These are phyloP conservation scores for Nasonovia ribisnigri DNA, from an alignment of 2,888 invertebrate species.

Conservation along the genomic window DNA sequence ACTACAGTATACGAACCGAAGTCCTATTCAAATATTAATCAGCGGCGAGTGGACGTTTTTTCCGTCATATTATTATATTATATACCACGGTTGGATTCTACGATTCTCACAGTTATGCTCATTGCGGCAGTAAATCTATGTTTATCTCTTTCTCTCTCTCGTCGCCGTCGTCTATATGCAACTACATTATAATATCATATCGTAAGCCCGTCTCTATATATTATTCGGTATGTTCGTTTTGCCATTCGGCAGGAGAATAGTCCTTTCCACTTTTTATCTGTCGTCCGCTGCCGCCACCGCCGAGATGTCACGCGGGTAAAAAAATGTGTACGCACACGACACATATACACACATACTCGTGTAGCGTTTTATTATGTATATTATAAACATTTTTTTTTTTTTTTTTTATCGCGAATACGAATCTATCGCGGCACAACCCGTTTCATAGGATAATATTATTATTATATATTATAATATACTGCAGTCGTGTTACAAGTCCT, in stretches of 20 bases:
- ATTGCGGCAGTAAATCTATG: not conserved
- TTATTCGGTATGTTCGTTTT: slow-evolving; percentile 1
- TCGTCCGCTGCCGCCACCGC: not conserved
- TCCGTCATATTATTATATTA: not conserved
- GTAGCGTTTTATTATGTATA: not conserved
- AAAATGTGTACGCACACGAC: not conserved
- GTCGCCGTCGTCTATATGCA: not conserved
- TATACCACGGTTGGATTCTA: not conserved
- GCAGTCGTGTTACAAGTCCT: slow-evolving; percentile 34
- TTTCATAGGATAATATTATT: slow-evolving; percentile 3
- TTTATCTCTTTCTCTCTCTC: not conserved
- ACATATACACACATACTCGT: not conserved
- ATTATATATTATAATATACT: not conserved
- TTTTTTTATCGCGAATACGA: slow-evolving; percentile 41
- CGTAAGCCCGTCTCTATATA: not conserved
- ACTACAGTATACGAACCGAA: not conserved
- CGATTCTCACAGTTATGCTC: no score
- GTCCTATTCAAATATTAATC: not conserved
- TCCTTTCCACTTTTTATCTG: slow-evolving; percentile 11
- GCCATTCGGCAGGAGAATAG: not conserved
- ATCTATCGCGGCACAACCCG: slow-evolving; percentile 44
- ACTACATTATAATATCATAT: not conserved
- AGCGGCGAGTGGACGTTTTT: not conserved
- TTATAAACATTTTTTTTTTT: not conserved
- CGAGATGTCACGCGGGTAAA: slow-evolving; percentile 13